Base-by-base conservation (phyloP, 1,140 invertebrate genomes). In the Drosophila santomea region DNA sequence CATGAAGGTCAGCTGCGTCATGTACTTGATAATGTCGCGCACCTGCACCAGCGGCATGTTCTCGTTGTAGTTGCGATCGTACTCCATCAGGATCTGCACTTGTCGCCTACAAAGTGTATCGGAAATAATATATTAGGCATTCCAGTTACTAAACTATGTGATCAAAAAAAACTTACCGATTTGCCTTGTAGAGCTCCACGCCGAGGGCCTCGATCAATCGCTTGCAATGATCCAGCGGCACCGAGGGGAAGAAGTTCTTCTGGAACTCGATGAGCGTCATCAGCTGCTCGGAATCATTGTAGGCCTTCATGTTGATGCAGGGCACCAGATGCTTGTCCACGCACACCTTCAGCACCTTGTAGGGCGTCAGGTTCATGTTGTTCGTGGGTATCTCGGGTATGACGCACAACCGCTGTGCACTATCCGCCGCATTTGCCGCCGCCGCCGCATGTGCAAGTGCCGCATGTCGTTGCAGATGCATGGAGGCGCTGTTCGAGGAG, bases 1-100 rank as follows among this genome's bases (percentile, higher is more conserved):
- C 94, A 97, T 96, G 92, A 96, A 97, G 88, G 96, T 96, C 91
- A 97, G 93, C 92, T 97, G 97, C n/a, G 95, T 96, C 96, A 97
- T 96, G 91, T 95, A 97, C 74, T 95, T 95, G 93, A 97, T 96
- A 55, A 97, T 95, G 93, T 95, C 96, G 63, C 95, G 94, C 59
- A 97, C 95, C 93, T 96, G 95, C 44, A 97, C 96, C 62, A 97
- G 92, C 25, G 96, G 95, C 76, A 96, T 84, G 61, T 93, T 95
- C 45, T 94, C 90, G 15, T 94, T 95, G 72, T 95, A 94, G 92
- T 94, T 95, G 83, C 96, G 96, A 62, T 95, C 95, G 51, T 94
- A 95, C 76, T 96, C 95, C 80, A 95, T 94, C 12, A 97, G 93
- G 57, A 96, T 94, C 91, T 95, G 95, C 92, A 96, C 95, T 93